Evolutionary conservation across 2,888 invertebrate genomes (phyloP).

Genomic region (Agrenia bidenticulata): DNA sequence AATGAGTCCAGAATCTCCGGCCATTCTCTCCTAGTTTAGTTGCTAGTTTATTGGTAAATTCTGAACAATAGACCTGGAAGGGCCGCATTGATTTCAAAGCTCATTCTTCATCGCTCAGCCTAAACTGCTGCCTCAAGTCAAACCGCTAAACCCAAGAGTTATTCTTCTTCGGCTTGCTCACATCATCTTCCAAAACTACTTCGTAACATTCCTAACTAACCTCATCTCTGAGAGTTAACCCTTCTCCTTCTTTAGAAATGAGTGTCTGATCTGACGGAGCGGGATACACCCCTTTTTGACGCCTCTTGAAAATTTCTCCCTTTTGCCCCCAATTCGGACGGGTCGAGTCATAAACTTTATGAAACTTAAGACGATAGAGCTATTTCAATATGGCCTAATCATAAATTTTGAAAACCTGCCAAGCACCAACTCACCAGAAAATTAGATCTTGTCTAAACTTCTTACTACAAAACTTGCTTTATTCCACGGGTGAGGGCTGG

Average conservation of each 20-base stretch:
- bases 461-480: too few relatives aligned
- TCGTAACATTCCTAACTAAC: background rate
- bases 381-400: background rate
- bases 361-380: conserved; percentile 3
- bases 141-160: background rate
- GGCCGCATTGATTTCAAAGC: conserved; percentile 33
- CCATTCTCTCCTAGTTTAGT: conserved; percentile 4
- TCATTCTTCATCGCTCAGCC: conserved; percentile 11
- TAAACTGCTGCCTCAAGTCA: background rate
- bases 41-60: conserved; percentile 10
- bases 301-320: conserved; percentile 29
- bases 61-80: conserved; percentile 23
- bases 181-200: background rate
- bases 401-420: too few relatives aligned
- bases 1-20: conserved; percentile 39
- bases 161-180: background rate
- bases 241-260: background rate
- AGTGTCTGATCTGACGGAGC: conserved; percentile 7
- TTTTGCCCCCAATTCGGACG: conserved; percentile 13
- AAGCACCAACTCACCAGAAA: too few relatives aligned
- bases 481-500: too few relatives aligned
- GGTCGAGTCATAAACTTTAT: background rate
- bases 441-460: too few relatives aligned
- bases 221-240: background rate
- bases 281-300: conserved; percentile 50